These are phyloP conservation scores for Dinothrombium tinctorium DNA, from an alignment of 1,140 invertebrate species.

Conservation along the genomic window DNA sequence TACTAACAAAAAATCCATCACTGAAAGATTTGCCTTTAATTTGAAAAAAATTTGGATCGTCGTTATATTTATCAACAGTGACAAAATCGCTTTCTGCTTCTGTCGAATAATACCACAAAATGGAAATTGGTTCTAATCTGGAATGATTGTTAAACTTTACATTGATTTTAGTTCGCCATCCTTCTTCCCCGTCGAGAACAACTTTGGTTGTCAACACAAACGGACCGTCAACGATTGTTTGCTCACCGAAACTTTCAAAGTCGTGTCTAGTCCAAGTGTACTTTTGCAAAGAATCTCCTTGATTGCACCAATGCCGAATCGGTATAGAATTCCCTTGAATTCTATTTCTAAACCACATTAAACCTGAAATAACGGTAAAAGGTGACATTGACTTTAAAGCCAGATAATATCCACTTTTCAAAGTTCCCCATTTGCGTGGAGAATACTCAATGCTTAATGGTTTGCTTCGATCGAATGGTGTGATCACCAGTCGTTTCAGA, in stretches of 20 bases:
- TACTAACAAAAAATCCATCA: too few relatives aligned
- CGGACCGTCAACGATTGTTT: constrained; percentile 58
- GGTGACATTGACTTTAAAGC: constrained; percentile 67
- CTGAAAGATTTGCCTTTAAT: too few relatives aligned
- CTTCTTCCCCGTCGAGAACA: constrained; percentile 62
- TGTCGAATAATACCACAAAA: constrained; percentile 27
- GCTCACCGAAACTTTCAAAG: constrained; percentile 67
- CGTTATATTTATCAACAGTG: too few relatives aligned
- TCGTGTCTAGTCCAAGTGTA: constrained; percentile 80
- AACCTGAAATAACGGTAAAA: constrained; percentile 58
- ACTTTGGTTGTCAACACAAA: constrained; percentile 61
- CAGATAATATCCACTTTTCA: constrained; percentile 26
- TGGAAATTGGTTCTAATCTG: constrained; percentile 18
- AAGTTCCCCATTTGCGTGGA: constrained; percentile 20
- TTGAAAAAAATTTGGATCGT: too few relatives aligned
- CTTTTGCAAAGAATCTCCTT: constrained; percentile 50
- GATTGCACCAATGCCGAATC: constrained; percentile 72
- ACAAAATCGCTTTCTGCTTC: constrained; percentile 15
- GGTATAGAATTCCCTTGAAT: constrained; percentile 12
- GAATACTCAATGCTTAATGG: too few relatives aligned
- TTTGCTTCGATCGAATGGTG: too few relatives aligned
- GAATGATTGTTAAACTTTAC: constrained; percentile 24
- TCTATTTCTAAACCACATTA: constrained; percentile 81
- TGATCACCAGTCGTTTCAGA: too few relatives aligned
- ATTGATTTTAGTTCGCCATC: constrained; percentile 60